Percentiles rank a stretch among this genome's conserved stretches.
Conservation (phyloP, 2,888 invertebrate species). For the Saturnia pavonia region DNA sequence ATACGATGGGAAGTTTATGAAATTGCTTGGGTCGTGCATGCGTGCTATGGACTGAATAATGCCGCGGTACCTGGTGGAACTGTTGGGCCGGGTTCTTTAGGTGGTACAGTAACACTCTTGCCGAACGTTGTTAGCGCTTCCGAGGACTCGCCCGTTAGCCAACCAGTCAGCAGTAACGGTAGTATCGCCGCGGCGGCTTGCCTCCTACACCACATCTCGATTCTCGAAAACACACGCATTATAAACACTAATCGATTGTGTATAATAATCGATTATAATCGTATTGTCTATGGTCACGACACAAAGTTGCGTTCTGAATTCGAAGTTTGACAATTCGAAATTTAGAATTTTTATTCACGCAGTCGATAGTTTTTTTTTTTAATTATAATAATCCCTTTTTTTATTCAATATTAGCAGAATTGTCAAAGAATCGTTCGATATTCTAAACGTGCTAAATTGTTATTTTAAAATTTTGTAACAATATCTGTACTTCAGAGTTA, state of each 20-base stretch:
- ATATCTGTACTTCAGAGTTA: not conserved
- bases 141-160: constrained; percentile 75
- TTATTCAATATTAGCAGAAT: not conserved
- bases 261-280: not conserved
- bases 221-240: constrained; percentile 63
- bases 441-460: not conserved
- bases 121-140: constrained; percentile 87
- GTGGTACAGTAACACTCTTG: constrained; percentile 83
- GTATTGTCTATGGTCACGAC: not conserved
- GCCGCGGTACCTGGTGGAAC: constrained; percentile 78
- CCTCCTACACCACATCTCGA: constrained; percentile 73
- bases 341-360: not conserved
- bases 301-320: not conserved
- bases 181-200: constrained; percentile 65
- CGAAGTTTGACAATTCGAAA: not conserved
- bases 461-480: not conserved
- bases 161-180: constrained; percentile 62
- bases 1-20: not conserved
- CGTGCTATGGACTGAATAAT: not conserved
- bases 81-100: constrained; percentile 80
- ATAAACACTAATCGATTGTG: constrained; percentile 27
- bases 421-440: not conserved
- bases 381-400: not conserved
- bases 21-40: not conserved
- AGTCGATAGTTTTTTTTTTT: not conserved